These are phyloP conservation scores for Drosophila parabipectinata DNA, from an alignment of 1,140 invertebrate genomes.

Conservation along the genomic window DNA sequence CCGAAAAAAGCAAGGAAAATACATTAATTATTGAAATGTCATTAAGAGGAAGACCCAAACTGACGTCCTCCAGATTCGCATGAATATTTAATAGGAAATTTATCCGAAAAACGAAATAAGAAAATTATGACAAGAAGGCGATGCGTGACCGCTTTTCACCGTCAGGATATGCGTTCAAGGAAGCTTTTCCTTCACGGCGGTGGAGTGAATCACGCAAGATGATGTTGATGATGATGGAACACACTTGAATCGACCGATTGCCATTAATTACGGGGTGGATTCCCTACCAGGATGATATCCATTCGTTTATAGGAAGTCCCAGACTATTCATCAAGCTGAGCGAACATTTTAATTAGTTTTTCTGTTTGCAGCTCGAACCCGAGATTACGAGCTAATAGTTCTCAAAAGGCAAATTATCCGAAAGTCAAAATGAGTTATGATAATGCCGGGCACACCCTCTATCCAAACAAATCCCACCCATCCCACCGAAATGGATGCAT, in stretches of 20 bases:
- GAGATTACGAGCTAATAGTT: constrained; percentile 49
- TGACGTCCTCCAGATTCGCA: constrained; percentile 75
- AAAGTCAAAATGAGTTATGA: constrained; percentile 18
- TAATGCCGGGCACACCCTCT: constrained; percentile 35
- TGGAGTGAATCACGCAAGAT: constrained; percentile 74
- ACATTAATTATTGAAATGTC: constrained; percentile 83
- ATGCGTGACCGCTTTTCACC: constrained; percentile 67
- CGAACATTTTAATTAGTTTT: constrained; percentile 73
- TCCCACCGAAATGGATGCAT: constrained; percentile 3
- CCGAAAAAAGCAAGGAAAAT: constrained; percentile 56
- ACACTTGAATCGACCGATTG: constrained; percentile 36
- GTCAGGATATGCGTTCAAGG: constrained; percentile 51
- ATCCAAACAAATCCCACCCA: constrained; percentile 26
- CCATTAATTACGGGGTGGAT: constrained; percentile 76
- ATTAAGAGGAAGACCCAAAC: constrained; percentile 69
- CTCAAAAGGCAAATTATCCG: constrained; percentile 41
- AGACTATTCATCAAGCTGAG: constrained; percentile 69
- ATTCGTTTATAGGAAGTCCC: constrained; percentile 35
- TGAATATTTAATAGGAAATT: constrained; percentile 76
- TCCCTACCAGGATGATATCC: constrained; percentile 20
- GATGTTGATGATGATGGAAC: constrained; percentile 60
- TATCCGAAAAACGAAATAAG: constrained; percentile 42
- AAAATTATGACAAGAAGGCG: constrained; percentile 70
- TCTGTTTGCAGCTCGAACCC: constrained; percentile 44
- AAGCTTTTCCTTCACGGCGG: constrained; percentile 7